phyloP scores from a whole-genome alignment of 2,113 vertebrate genomes.

The Rostratula benghalensis region DNA sequence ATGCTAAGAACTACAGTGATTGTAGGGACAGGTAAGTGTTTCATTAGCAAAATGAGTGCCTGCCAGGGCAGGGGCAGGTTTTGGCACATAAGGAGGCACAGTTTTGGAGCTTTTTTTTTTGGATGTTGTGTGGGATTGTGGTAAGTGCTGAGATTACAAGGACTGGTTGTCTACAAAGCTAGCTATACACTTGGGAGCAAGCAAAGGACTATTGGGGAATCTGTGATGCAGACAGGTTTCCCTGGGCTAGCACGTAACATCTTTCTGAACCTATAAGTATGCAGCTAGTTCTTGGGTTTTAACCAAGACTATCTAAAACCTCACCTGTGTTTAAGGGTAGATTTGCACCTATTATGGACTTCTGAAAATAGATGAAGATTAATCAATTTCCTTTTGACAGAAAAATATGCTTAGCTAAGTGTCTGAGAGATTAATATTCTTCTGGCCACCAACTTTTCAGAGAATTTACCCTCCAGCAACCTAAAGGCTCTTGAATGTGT shows the following conservation, averaged over 20 bases:
- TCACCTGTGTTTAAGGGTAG: neutral
- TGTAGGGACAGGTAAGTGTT: neutral
- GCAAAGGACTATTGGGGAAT: neutral
- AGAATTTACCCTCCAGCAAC: neutral
- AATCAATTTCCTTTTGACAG: neutral
- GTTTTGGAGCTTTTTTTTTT: neutral
- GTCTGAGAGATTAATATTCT: neutral
- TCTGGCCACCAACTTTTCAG: neutral
- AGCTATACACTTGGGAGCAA: neutral
- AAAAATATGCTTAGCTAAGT: neutral
- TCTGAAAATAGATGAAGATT: neutral
- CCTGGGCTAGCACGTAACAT: neutral
- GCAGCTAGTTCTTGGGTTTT: neutral
- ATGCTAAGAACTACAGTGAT: neutral
- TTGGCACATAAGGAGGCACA: neutral
- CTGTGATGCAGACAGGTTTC: neutral
- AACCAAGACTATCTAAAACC: neutral
- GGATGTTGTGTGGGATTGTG: neutral
- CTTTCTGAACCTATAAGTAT: neutral
- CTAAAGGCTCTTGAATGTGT: neutral
- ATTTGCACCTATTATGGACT: neutral
- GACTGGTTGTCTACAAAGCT: neutral
- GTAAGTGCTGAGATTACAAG: neutral
- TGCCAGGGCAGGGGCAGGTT: neutral
- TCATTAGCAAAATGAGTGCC: neutral